Percentiles rank a stretch among this genome's conserved stretches.
Conservation (phyloP, 2,113 vertebrate genomes). For the Struthio camelus region DNA sequence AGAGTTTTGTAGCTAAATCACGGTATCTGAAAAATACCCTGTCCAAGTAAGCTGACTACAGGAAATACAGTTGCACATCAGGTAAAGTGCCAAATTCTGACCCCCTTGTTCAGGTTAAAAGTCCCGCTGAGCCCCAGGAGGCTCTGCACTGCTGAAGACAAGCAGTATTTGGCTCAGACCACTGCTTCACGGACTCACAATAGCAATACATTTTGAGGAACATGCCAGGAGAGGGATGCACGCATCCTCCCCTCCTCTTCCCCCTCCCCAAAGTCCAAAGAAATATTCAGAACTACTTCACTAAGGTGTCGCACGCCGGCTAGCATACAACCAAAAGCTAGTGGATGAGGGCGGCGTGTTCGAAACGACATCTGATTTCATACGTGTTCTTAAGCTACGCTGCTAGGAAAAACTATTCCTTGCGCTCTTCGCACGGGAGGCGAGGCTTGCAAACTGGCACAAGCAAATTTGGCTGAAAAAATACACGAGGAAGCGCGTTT, state of each 20-base stretch:
- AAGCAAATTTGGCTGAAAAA: neutral
- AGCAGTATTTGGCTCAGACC: neutral
- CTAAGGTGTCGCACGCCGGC: accelerated
- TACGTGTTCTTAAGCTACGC: accelerated
- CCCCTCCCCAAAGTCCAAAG: neutral
- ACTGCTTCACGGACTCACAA: accelerated
- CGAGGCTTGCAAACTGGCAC: accelerated
- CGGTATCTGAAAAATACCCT: accelerated
- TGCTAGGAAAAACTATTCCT: accelerated
- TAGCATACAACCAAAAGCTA: accelerated
- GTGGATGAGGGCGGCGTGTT: accelerated
- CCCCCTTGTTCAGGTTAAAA: no score
- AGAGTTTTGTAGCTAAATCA: accelerated
- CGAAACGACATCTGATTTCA: accelerated
- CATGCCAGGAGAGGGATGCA: accelerated
- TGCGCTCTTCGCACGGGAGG: neutral
- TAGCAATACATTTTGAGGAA: accelerated
- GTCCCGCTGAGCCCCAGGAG: neutral
- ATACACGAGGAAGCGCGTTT: accelerated
- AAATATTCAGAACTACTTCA: accelerated
- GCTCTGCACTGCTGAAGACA: accelerated
- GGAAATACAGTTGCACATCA: accelerated
- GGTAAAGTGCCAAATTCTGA: accelerated
- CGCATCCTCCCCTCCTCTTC: neutral
- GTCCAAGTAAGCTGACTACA: accelerated